Conservation (phyloP, 2,113 vertebrate genomes). For the Nerophis ophidion region DNA sequence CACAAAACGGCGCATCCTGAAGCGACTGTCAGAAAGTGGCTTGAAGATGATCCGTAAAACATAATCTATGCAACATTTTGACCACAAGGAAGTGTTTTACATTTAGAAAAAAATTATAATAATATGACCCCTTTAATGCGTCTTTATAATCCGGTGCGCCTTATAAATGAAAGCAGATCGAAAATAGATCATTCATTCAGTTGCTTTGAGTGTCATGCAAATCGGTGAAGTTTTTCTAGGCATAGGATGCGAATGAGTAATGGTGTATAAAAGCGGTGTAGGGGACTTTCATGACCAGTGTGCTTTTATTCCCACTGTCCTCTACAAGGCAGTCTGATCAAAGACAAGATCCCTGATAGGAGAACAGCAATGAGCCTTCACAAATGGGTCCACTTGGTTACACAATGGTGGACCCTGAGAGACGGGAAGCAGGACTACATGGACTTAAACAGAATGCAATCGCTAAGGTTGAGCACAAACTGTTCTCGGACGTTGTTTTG, state of each 20-base stretch:
- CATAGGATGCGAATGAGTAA: conserved; percentile 21
- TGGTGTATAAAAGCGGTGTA: conserved; percentile 5
- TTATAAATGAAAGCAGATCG: too few relatives aligned
- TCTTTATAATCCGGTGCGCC: too few relatives aligned
- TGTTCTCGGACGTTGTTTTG: background rate
- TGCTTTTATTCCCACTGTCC: conserved; percentile 5
- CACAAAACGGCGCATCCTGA: too few relatives aligned
- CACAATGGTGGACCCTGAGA: conserved; percentile 16
- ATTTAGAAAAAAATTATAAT: too few relatives aligned
- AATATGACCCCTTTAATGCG: too few relatives aligned
- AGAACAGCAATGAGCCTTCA: background rate
- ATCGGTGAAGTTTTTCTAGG: background rate
- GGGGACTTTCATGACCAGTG: conserved; percentile 12
- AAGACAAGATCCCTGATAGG: conserved; percentile 18
- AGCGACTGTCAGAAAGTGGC: too few relatives aligned
- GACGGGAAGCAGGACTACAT: background rate
- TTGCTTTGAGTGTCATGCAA: background rate
- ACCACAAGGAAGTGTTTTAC: too few relatives aligned
- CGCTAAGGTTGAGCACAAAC: background rate
- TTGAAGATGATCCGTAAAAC: too few relatives aligned
- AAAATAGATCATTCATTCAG: background rate
- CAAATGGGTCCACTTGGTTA: conserved; percentile 7
- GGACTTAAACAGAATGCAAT: background rate
- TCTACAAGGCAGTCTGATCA: conserved; percentile 19
- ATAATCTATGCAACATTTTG: too few relatives aligned